Evolutionary conservation across 2,113 vertebrate species (phyloP), one percentile per base, ranked within the genome.

Genomic region (Vulpes lagopus): DNA sequence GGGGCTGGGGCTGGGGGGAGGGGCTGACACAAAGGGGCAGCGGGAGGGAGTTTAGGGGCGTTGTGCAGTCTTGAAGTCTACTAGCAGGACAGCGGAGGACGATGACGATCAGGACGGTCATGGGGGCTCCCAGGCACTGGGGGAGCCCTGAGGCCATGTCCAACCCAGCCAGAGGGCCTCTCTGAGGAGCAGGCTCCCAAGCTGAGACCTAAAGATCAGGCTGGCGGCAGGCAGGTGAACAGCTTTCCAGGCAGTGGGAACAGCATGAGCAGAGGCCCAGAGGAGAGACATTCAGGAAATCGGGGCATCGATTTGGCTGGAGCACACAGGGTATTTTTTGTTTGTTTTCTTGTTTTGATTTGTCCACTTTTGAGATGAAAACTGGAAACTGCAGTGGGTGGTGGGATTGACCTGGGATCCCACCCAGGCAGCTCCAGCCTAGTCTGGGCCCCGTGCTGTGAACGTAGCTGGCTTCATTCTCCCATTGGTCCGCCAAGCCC

Each of bases 71-170:
- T 51, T 0, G 67, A 55, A 64, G 43, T 55, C 19, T 3, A 3
- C 64, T 57, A 74, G 22, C 73, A 15, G 73, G 60, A 69, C 7
- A 25, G 32, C 23, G 11, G 55, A 55, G 9, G 6, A 12, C 59
- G 67, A 73, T 0, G 23, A 74, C 53, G 38, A 62, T 62, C 85
- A 51, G 38, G 76, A 55, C 22, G 10, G 1, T 60, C 0, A 0
- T n/a, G 16, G 76, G 53, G 30, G 12, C 32, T 53, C 74, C 30
- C 11, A 11, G n/a, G n/a, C 11, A 25, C 84, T 71, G 74, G 1
- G 23, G 62, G 35, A 43, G 10, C 38, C 92, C 27, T 0, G 15
- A 80, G 27, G 85, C 30, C 27, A 9, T 5, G 53, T 23, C 32
- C 32, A 55, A 89, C 6, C 51, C 65, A 62, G 32, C 30, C 0